Conservation (phyloP, 2,113 vertebrate genomes). For the Enhydra lutris region DNA sequence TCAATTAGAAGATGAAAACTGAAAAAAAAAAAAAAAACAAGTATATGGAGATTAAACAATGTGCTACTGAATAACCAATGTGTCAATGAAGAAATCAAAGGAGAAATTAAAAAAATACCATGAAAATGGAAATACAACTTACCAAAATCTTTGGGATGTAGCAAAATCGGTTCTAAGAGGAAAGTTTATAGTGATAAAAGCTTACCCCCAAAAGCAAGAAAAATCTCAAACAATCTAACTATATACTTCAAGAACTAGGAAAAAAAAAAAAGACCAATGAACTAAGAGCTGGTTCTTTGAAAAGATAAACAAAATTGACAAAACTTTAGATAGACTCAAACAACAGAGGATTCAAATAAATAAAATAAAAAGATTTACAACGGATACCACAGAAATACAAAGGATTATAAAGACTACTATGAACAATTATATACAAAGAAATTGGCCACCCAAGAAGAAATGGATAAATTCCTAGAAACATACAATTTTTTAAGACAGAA, state of each 20-base stretch:
- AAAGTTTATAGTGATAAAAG: neutral
- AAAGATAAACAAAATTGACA: neutral
- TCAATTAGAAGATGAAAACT: neutral
- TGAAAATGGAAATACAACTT: neutral
- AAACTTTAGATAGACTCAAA: neutral
- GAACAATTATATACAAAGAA: neutral
- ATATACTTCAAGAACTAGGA: neutral
- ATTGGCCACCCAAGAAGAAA: neutral
- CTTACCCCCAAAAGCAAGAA: neutral
- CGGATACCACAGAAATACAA: neutral
- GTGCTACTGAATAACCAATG: neutral
- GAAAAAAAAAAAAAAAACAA: neutral
- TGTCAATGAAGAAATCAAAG: neutral
- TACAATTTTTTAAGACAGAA: neutral
- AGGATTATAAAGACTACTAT: neutral
- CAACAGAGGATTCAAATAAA: neutral
- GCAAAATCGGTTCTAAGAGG: neutral
- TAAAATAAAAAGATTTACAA: neutral
- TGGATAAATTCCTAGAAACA: neutral
- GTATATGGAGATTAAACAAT: neutral
- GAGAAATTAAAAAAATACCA: neutral
- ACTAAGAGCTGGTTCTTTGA: neutral
- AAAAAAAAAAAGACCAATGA: neutral
- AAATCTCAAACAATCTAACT: neutral
- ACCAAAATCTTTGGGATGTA: neutral